phyloP scores from a whole-genome alignment of 2,797 vertebrate genomes.

The Thamnophis elegans region DNA sequence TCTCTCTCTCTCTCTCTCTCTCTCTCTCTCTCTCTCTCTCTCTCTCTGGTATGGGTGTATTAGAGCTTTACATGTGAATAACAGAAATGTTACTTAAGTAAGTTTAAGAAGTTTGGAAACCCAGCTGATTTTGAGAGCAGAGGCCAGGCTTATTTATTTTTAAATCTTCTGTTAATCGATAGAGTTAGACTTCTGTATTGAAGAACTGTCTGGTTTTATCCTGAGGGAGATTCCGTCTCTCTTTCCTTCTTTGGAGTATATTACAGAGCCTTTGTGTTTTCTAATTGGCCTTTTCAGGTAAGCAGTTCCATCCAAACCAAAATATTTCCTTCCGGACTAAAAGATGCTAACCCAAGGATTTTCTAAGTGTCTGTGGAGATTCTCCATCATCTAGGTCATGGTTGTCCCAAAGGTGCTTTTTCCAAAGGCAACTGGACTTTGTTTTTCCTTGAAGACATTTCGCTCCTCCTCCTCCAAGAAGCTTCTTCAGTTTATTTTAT shows the following conservation, averaged over 20 bases:
- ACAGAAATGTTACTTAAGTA: slow-evolving; percentile 1
- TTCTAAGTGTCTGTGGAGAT: background rate
- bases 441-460: background rate
- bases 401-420: background rate
- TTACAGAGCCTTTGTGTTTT: slow-evolving; percentile 9
- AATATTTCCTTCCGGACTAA: background rate
- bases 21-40: too few relatives aligned
- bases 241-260: background rate
- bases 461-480: too few relatives aligned
- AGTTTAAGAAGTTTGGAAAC: slow-evolving; percentile 28
- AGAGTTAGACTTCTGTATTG: slow-evolving; percentile 41
- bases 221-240: slow-evolving; percentile 25
- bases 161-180: slow-evolving; percentile 54
- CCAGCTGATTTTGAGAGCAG: background rate
- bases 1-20: too few relatives aligned
- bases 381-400: background rate
- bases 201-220: slow-evolving; percentile 49
- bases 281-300: slow-evolving; percentile 1
- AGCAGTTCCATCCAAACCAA: background rate
- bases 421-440: background rate
- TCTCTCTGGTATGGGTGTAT: background rate
- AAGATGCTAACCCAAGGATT: background rate
- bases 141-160: slow-evolving; percentile 23
- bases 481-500: too few relatives aligned
- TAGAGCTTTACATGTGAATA: background rate